A percentile compares a stretch with the other conserved stretches of the same genome.
These are phyloP conservation scores for Axea sp. DNA, from an alignment of 2,888 invertebrate genomes.

Conservation along the genomic window DNA sequence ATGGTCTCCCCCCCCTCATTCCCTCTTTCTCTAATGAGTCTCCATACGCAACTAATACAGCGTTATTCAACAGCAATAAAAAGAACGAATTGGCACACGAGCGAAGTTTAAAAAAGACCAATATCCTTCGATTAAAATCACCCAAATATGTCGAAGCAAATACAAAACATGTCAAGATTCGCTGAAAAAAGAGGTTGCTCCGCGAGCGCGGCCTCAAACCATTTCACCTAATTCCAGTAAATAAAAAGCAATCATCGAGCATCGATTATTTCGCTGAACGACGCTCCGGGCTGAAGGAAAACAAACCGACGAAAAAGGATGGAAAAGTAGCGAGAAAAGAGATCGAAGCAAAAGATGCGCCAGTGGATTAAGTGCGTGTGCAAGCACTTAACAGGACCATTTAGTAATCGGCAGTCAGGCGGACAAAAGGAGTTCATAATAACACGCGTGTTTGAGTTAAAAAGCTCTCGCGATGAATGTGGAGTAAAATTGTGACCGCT, in stretches of 20 bases:
- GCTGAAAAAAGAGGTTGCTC: slow-evolving; percentile 10
- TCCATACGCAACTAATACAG: no score
- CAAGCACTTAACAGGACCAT: slow-evolving; percentile 6
- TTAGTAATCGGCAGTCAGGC: slow-evolving; percentile 15
- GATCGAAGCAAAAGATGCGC: neutral
- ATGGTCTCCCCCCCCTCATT: no score
- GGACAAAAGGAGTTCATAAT: slow-evolving; percentile 26
- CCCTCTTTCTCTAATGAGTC: no score
- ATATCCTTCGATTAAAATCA: no score
- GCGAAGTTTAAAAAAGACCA: no score
- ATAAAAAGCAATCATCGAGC: slow-evolving; percentile 25
- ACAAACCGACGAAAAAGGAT: neutral
- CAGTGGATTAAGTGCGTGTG: neutral
- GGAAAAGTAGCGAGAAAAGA: neutral
- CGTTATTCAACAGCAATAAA: no score
- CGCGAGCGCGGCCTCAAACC: neutral
- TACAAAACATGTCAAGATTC: slow-evolving; percentile 16
- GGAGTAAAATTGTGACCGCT: slow-evolving; percentile 60
- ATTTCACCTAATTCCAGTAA: slow-evolving; percentile 24
- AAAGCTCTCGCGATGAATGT: slow-evolving; percentile 56
- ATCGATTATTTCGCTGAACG: slow-evolving; percentile 8
- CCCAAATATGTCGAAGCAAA: no score
- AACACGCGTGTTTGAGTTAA: slow-evolving; percentile 34
- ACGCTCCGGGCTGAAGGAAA: neutral
- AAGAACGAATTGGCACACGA: no score